Evolutionary conservation across 2,113 vertebrate genomes (phyloP), one percentile per base, ranked within the genome.

Genomic region (Gavialis gangeticus): DNA sequence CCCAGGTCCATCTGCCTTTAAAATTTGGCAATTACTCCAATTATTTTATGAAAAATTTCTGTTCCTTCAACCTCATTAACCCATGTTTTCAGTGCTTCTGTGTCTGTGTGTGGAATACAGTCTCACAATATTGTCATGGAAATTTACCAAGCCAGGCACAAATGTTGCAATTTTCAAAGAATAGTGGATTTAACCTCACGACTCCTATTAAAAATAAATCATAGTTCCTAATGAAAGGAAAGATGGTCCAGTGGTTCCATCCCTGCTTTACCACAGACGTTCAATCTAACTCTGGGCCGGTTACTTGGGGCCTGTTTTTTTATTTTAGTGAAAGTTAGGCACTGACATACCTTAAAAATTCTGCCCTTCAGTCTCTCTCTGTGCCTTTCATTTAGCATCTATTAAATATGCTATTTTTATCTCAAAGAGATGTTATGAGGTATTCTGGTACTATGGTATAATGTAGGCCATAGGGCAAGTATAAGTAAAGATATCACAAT

Each of bases 1-100:
- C 24, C 24, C 7, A 4, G 69, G 34, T 80, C 71, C 62, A 58
- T 75, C n/a, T 28, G 0, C 6, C 28, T 69, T 27, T 12, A 11
- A 58, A 84, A 84, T 80, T 58, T 64, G 46, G 79, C 34, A 84
- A 92, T 93, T n/a, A 55, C 13, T 88, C 87, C 58, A 60, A 37
- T 37, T 67, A 18, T 28, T 79, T 28, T 87, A 46, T 34, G 24
- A 95, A 62, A 17, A 12, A 62, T 60, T 82, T 91, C 55, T 80
- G 77, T 56, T 4, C 62, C 76, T 75, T 82, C 59, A 79, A 71
- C 69, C 28, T 67, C 67, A 54, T 63, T 76, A 54, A 62, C 89
- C 86, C 46, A 24, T 18, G 22, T 54, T 81, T 89, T 56, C 2
- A 4, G 34, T 27, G 46, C 46, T 9, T 46, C 46, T 46, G 46